phyloP scores from a whole-genome alignment of 2,113 vertebrate species.

The Camelus bactrianus region DNA sequence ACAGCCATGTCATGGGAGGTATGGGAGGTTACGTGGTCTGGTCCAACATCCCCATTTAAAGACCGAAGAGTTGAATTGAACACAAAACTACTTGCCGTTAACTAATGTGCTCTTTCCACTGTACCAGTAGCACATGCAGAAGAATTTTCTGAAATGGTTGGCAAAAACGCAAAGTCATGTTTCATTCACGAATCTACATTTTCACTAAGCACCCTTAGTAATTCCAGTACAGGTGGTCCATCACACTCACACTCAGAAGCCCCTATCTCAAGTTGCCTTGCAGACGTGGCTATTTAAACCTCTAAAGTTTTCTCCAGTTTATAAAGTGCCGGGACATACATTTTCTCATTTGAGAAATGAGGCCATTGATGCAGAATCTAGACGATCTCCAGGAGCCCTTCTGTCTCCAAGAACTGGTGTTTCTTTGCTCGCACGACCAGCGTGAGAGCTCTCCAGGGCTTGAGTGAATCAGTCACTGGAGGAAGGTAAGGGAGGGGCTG shows the following conservation, averaged over 20 bases:
- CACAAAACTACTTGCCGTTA: background rate
- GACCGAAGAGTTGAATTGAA: background rate
- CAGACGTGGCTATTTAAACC: background rate
- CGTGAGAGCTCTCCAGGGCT: background rate
- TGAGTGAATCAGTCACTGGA: background rate
- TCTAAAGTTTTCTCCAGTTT: background rate
- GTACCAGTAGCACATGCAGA: background rate
- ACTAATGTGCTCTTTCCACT: background rate
- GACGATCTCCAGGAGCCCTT: background rate
- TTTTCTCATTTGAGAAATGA: background rate
- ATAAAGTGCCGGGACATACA: background rate
- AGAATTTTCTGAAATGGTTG: background rate
- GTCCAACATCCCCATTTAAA: background rate
- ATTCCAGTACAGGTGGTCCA: background rate
- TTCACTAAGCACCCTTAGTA: background rate
- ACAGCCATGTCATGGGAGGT: background rate
- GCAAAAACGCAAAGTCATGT: background rate
- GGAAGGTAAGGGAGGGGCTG: background rate
- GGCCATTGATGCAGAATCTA: background rate
- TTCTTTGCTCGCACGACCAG: background rate
- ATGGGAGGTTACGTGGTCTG: background rate
- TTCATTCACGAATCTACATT: background rate
- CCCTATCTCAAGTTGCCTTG: background rate
- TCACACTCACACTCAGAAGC: background rate
- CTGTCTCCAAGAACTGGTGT: background rate